phyloP scores from a whole-genome alignment of 2,797 vertebrate species.

The Otolemur crassicaudatus region DNA sequence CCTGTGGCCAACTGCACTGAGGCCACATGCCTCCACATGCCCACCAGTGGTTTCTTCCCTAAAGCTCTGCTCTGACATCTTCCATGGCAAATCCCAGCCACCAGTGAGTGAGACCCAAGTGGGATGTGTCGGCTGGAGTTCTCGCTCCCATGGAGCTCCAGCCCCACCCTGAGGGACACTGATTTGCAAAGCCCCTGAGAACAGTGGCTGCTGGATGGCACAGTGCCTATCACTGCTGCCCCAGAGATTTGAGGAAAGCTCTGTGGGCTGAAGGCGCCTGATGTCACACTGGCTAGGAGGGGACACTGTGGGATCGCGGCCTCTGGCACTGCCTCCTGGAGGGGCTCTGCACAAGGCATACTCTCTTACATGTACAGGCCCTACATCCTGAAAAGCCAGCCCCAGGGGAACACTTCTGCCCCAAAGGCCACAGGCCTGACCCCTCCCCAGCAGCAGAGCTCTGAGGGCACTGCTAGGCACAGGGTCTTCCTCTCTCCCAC shows the following conservation, averaged over 20 bases:
- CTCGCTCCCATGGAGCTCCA: not conserved
- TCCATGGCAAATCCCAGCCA: fast-evolving
- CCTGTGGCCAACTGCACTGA: not conserved
- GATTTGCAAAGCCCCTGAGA: not conserved
- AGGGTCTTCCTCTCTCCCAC: not conserved
- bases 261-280: not conserved
- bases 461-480: not conserved
- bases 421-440: not conserved
- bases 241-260: not conserved
- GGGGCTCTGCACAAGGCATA: not conserved
- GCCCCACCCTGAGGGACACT: not conserved
- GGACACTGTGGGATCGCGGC: no score
- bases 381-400: not conserved
- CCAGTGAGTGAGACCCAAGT: fast-evolving
- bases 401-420: not conserved
- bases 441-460: not conserved
- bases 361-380: no score
- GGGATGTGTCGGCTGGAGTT: no score
- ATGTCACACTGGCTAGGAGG: not conserved
- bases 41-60: not conserved
- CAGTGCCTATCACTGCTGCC: not conserved
- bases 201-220: not conserved
- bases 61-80: not conserved
- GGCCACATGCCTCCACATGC: not conserved
- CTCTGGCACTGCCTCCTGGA: no score